Base-by-base conservation (phyloP, 1,140 invertebrate species). In the Sycophaga agraensis region DNA sequence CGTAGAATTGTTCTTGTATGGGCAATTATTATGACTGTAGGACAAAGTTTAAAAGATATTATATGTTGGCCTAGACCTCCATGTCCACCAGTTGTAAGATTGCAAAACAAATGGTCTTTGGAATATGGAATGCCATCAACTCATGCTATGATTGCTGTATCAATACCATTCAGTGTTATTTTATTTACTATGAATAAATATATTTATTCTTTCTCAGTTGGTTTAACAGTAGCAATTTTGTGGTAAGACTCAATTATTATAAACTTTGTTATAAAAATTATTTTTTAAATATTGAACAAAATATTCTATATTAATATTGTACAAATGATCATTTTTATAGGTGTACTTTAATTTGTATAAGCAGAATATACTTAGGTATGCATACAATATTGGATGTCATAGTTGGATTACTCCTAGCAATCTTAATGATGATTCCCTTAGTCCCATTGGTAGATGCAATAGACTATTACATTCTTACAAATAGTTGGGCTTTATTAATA, bases 91-190 rank as follows among this genome's bases (percentile, higher is more conserved):
- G 93, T 91, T 7, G 82, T 90, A 49, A 84, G 89, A 67, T 76
- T 96, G 14, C 92, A 96, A 76, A 85, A 85, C 21, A 95, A 92
- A 83, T 95, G 90, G 90, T 86, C 88, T 1, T 75, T 92, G 63
- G 93, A 96, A 76, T 96, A 94, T 83, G 93, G 93, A 22, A 94
- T 97, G 91, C 93, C 93, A 11, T 96, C 93, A 4, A 96, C 93
- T 2, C 94, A 97, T 82, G 93, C 94, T 4, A 94, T 96, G 91
- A 89, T 94, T 42, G 91, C 88, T 4, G 84, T 92, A 17, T 88
- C 90, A 0, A 90, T 97, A 69, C 93, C 93, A 43, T 92, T 93
- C 74, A 90, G 91, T 14, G 83, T 94, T 45, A 72, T 95, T 54
- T 79, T 91, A 57, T 92, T 91, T 68, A 92, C 91, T 6, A 85